Percentiles rank a stretch among this genome's conserved stretches.
Evolutionary conservation across 2,113 vertebrate genomes (phyloP).

Genomic region (Lasiurus borealis): DNA sequence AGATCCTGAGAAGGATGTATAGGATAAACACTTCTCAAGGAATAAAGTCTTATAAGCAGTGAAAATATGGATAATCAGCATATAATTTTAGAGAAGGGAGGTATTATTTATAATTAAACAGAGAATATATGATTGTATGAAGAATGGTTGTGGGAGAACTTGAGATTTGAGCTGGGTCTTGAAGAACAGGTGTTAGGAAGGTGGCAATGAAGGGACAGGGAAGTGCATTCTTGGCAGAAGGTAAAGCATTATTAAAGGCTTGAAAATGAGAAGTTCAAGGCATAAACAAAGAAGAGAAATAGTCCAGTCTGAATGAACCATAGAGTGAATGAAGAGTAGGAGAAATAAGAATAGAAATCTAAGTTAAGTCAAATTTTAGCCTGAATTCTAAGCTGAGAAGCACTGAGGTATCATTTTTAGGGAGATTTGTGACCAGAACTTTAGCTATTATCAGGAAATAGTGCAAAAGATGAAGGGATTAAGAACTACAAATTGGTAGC

Average conservation of each 20-base stretch:
- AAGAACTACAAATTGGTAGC: too few relatives aligned
- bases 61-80: not conserved
- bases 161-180: not conserved
- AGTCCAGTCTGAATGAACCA: not conserved
- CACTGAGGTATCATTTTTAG: not conserved
- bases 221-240: not conserved
- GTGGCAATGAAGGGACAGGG: not conserved
- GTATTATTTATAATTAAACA: not conserved
- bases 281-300: not conserved
- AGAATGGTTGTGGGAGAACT: not conserved
- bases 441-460: not conserved
- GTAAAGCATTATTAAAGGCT: not conserved
- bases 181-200: not conserved
- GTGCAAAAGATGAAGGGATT: too few relatives aligned
- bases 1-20: not conserved
- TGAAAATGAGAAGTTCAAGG: too few relatives aligned
- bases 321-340: not conserved
- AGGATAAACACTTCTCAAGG: not conserved
- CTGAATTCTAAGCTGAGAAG: slow-evolving; percentile 19
- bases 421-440: not conserved
- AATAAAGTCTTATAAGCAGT: not conserved
- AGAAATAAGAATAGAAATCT: not conserved
- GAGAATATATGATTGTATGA: not conserved
- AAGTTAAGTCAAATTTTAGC: not conserved
- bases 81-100: not conserved